Evolutionary conservation across 2,113 vertebrate species (phyloP).

Genomic region (Sebastes schlegelii): DNA sequence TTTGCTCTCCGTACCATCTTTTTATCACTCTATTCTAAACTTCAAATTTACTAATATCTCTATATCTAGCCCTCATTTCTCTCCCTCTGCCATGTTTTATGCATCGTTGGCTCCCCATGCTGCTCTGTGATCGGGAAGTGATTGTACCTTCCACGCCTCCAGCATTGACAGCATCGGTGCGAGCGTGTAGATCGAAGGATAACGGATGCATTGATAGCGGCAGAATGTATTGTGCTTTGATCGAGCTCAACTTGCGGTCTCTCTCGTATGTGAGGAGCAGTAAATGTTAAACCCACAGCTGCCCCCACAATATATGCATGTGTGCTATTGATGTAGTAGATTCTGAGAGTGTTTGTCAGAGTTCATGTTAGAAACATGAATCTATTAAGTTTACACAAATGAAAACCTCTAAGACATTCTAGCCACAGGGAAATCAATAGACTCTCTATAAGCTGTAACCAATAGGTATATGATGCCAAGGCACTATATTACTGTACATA

Average conservation of each 20-base stretch:
- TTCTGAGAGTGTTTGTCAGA: slow-evolving; percentile 12
- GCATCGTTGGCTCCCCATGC: slow-evolving; percentile 25
- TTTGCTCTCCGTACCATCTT: background rate
- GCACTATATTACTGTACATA: background rate
- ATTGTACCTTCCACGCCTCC: slow-evolving; percentile 26
- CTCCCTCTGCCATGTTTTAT: slow-evolving; percentile 35
- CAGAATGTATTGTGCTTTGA: slow-evolving; percentile 40
- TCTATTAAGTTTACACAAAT: slow-evolving; percentile 21
- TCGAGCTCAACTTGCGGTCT: slow-evolving; percentile 26
- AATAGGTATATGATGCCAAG: background rate
- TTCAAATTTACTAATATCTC: background rate
- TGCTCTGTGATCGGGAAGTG: slow-evolving; percentile 32
- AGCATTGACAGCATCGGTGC: slow-evolving; percentile 41
- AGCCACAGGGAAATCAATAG: slow-evolving; percentile 20
- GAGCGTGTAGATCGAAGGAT: slow-evolving; percentile 28
- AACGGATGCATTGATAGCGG: slow-evolving; percentile 38
- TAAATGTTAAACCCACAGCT: slow-evolving; percentile 17
- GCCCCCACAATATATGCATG: background rate
- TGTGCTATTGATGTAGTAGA: background rate
- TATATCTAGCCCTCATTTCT: background rate
- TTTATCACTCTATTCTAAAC: background rate
- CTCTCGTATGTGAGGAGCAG: slow-evolving; percentile 1
- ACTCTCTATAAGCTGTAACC: background rate
- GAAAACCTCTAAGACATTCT: slow-evolving; percentile 1
- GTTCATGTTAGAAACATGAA: slow-evolving; percentile 16